Percentiles rank a stretch among this genome's conserved stretches.
phyloP scores from a whole-genome alignment of 2,888 invertebrate species.

The Drosophila mayaguana region DNA sequence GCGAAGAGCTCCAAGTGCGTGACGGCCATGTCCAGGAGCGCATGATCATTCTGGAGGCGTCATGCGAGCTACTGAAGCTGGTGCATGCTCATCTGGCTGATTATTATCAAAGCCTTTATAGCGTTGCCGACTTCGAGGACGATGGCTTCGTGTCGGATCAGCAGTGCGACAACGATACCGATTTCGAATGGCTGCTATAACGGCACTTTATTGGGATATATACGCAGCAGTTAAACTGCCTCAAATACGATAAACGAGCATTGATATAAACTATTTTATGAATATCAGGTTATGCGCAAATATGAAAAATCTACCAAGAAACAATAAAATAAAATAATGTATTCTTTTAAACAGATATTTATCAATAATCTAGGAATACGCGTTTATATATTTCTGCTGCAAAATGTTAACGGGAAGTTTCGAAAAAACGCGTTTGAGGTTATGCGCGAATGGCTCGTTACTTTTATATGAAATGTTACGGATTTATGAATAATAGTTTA shows the following conservation, averaged over 20 bases:
- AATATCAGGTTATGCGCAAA: neutral
- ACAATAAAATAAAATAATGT: too few species aligned
- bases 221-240: too few species aligned
- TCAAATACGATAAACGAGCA: too few species aligned
- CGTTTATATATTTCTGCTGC: too few species aligned
- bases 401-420: too few species aligned
- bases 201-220: neutral
- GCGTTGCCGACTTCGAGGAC: neutral
- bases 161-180: conserved; percentile 10
- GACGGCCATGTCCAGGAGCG: conserved; percentile 45
- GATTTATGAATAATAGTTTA: too few species aligned
- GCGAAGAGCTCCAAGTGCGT: conserved; percentile 26
- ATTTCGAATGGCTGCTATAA: conserved; percentile 35
- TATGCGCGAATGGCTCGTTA: too few species aligned
- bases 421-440: too few species aligned
- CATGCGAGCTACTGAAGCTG: conserved; percentile 54
- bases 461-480: too few species aligned
- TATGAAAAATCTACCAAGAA: too few species aligned
- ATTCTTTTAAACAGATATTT: too few species aligned
- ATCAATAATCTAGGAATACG: too few species aligned
- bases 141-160: conserved; percentile 23
- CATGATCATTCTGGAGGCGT: conserved; percentile 48
- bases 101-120: conserved; percentile 12
- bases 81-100: conserved; percentile 36
- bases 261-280: neutral